A percentile compares a stretch with the other conserved stretches of the same genome.
Conservation (phyloP, 2,113 vertebrate species). For the Petrocephalus zakoni region DNA sequence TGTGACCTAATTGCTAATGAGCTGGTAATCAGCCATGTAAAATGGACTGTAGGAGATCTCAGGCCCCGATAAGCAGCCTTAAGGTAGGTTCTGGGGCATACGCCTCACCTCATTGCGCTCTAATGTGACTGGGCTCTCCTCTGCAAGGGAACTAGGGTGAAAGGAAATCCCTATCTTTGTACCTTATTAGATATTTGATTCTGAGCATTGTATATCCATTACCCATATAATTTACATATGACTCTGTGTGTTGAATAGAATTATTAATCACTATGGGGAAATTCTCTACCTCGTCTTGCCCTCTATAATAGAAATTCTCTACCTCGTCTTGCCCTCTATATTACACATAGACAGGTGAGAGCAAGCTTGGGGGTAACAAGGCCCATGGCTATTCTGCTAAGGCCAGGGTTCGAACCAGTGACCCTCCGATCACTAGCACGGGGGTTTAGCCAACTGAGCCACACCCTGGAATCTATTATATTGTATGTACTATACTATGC, state of each 20-base stretch:
- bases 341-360: neutral
- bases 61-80: neutral
- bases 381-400: neutral
- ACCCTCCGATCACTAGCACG: neutral
- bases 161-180: neutral
- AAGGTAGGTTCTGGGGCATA: neutral
- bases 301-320: neutral
- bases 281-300: neutral
- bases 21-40: conserved; percentile 18
- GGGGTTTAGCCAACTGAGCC: neutral
- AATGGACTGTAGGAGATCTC: conserved; percentile 20
- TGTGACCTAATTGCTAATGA: neutral
- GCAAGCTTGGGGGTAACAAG: neutral
- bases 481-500: neutral
- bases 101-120: neutral
- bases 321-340: neutral
- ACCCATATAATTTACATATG: neutral
- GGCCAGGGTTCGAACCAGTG: neutral
- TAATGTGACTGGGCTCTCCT: neutral
- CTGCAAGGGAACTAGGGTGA: neutral
- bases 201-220: neutral
- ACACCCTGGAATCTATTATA: neutral
- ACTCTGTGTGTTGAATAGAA: neutral
- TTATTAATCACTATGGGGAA: neutral
- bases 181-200: neutral